phyloP scores from a whole-genome alignment of 2,113 vertebrate species.

The Mormyrus lacerda region DNA sequence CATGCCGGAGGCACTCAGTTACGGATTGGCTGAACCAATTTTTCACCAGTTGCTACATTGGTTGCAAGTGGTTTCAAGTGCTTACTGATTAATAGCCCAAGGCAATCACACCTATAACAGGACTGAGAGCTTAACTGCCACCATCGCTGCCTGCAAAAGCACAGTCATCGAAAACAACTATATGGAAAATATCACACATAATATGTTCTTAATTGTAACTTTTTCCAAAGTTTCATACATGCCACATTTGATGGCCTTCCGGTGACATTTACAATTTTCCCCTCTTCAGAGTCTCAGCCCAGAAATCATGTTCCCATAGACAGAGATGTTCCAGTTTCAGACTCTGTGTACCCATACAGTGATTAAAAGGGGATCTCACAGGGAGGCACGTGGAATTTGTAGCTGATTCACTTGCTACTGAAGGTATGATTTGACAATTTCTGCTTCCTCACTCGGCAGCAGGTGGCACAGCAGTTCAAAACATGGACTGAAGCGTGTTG shows the following conservation, averaged over 20 bases:
- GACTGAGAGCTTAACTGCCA: not conserved
- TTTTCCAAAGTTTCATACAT: not conserved
- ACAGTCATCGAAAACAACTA: not conserved
- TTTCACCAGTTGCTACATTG: not conserved
- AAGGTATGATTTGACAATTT: not conserved
- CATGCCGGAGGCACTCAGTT: not conserved
- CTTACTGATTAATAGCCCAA: not conserved
- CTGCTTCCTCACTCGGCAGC: not conserved
- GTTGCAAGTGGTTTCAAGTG: not conserved
- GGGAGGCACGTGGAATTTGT: not conserved
- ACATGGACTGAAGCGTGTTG: not conserved
- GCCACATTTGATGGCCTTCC: not conserved
- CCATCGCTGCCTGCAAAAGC: not conserved
- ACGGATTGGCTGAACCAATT: not conserved
- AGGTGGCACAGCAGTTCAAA: not conserved
- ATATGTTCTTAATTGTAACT: not conserved
- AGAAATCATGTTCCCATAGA: not conserved
- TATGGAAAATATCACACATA: not conserved
- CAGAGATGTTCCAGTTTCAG: not conserved
- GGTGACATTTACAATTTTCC: not conserved
- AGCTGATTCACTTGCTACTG: not conserved
- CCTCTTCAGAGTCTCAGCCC: not conserved
- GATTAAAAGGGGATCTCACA: not conserved
- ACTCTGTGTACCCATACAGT: not conserved
- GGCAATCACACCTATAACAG: not conserved